Conservation (phyloP, 1,140 invertebrate species). For the Solenopsis fugax region DNA sequence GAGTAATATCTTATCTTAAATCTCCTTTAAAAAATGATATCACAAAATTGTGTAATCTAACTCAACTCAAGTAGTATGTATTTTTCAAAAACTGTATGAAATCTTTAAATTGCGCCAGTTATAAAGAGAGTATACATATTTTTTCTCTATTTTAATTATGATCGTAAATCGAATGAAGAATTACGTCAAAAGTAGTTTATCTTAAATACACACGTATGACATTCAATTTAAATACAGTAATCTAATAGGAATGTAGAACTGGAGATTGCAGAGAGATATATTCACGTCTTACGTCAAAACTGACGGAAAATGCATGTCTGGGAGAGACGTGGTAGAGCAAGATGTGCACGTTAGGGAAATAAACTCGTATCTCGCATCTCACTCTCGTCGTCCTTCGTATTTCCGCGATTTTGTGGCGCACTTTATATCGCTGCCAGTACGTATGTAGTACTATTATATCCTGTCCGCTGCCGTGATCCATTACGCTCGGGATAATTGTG, state of each 20-base stretch:
- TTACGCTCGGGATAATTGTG: slow-evolving; percentile 27
- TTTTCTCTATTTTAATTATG: neutral
- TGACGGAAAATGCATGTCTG: neutral
- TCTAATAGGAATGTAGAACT: slow-evolving; percentile 1
- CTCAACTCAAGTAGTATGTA: too few relatives aligned
- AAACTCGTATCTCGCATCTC: slow-evolving; percentile 33
- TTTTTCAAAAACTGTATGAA: too few relatives aligned
- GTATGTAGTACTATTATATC: neutral
- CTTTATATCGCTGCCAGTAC: slow-evolving; percentile 1
- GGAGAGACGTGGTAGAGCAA: neutral
- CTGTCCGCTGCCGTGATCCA: neutral
- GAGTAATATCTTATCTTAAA: too few relatives aligned
- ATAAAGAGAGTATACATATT: too few relatives aligned
- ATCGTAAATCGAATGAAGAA: neutral
- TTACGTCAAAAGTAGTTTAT: neutral
- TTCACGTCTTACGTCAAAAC: neutral
- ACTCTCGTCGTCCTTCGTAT: slow-evolving; percentile 3
- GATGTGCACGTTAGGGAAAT: slow-evolving; percentile 19
- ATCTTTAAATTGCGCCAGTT: too few relatives aligned
- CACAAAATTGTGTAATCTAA: too few relatives aligned
- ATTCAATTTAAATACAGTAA: neutral
- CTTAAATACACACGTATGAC: neutral
- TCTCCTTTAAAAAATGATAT: too few relatives aligned
- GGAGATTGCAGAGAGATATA: slow-evolving; percentile 11
- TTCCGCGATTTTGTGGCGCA: neutral